Evolutionary conservation across 2,113 vertebrate genomes (phyloP), one percentile per base, ranked within the genome.

Genomic region (Microtus pennsylvanicus): DNA sequence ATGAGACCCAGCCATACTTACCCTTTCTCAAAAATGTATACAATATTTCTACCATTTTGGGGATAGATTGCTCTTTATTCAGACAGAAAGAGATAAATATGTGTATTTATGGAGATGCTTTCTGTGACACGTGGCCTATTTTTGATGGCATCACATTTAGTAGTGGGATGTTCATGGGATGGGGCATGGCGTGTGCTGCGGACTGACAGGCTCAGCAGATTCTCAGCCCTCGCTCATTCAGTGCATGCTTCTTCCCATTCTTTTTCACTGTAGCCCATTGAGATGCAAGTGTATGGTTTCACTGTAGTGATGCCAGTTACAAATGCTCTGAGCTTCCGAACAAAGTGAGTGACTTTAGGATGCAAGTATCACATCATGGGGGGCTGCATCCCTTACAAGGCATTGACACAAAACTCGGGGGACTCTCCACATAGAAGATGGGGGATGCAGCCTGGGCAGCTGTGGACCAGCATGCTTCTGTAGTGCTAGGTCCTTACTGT

Each of bases 1-100:
- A 45, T 45, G 81, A 65, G 58, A n/a, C 63, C 52, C 52, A 85
- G 30, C 24, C 61, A 83, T n/a, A 83, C 24, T 61, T 63, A 83
- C 26, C 22, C 35, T 95, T 89, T 89, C 87, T 93, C 50, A 72
- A 89, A 91, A 82, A 47, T 58, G 72, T 58, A 21, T 28, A 17
- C 67, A 7, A 16, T 81, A 69, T 93, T 72, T 42, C 58, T 91
- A 94, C 38, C 30, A 69, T 67, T 81, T 3, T 82, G 89, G 78
- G 85, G 5, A 63, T 30, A 81, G n/a, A 72, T 65, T 87, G 26
- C 10, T 80, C 0, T 89, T 95, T 81, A 72, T 89, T 87, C 52
- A 92, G 16, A 81, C 22, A 85, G 21, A 24, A 42, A 7, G 65
- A 81, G 26, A 65, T 81, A 63, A 86, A 89, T 8, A 89, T 52